phyloP scores from a whole-genome alignment of 2,797 vertebrate species.

The Melopsittacus undulatus region DNA sequence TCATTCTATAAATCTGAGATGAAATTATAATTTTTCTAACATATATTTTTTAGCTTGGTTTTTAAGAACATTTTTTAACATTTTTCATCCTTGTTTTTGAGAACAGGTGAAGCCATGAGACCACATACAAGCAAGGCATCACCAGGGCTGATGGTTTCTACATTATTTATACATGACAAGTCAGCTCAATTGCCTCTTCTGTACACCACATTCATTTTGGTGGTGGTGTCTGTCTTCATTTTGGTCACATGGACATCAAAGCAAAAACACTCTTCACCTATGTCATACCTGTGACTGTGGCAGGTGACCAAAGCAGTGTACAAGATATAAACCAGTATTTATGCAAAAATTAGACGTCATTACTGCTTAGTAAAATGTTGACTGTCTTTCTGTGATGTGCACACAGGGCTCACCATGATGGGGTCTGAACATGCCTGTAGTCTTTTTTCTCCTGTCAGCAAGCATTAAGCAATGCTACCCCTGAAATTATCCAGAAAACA shows the following conservation, averaged over 20 bases:
- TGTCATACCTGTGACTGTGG: neutral
- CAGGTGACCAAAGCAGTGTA: neutral
- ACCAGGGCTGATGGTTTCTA: neutral
- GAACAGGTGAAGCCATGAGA: neutral
- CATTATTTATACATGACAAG: neutral
- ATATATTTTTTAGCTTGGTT: neutral
- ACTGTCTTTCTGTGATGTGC: accelerated
- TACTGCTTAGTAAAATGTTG: neutral
- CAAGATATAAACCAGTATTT: neutral
- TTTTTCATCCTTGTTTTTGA: neutral
- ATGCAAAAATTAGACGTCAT: neutral
- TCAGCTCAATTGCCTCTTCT: neutral
- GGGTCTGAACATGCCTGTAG: neutral
- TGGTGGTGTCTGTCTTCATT: neutral
- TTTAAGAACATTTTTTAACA: neutral
- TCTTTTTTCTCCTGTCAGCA: neutral
- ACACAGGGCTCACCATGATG: neutral
- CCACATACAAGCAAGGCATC: no score
- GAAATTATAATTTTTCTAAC: neutral
- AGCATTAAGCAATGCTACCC: no score
- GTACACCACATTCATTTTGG: neutral
- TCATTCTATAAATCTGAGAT: neutral
- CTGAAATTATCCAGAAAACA: neutral
- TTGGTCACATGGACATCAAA: neutral
- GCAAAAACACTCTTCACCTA: neutral